These are phyloP conservation scores for Scaptomyza cyrtandrae DNA, from an alignment of 2,888 invertebrate species.

Conservation along the genomic window DNA sequence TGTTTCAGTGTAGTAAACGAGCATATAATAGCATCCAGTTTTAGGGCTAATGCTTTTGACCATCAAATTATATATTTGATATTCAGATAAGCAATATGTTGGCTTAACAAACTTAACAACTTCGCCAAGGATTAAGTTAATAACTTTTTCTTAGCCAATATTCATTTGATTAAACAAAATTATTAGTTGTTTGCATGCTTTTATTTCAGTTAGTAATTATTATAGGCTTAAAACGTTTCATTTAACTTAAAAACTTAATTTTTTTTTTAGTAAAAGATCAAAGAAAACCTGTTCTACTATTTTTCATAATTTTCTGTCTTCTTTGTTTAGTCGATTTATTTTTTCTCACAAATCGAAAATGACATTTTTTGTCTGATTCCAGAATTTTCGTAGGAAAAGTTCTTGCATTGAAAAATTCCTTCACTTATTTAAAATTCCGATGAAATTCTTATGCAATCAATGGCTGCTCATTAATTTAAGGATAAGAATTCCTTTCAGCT, in stretches of 20 bases:
- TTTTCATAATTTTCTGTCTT: not conserved
- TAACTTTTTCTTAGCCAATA: too few relatives aligned
- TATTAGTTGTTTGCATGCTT: too few relatives aligned
- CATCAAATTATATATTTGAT: slow-evolving; percentile 52
- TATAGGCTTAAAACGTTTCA: too few relatives aligned
- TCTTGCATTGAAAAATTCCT: not conserved
- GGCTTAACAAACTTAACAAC: not conserved
- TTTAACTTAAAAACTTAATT: too few relatives aligned
- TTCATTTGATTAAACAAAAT: too few relatives aligned
- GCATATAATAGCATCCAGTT: slow-evolving; percentile 45
- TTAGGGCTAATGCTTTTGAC: slow-evolving; percentile 47
- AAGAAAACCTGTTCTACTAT: too few relatives aligned
- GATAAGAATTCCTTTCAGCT: slow-evolving; percentile 9
- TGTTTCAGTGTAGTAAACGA: slow-evolving; percentile 32
- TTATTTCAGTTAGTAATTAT: too few relatives aligned
- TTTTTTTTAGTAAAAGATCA: too few relatives aligned
- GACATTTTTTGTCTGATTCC: not conserved
- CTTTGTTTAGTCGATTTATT: not conserved
- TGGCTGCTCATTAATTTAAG: slow-evolving; percentile 42
- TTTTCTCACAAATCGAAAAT: not conserved
- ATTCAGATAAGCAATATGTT: slow-evolving; percentile 30
- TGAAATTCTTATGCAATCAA: slow-evolving; percentile 27
- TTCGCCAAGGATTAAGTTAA: too few relatives aligned
- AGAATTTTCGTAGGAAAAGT: not conserved
- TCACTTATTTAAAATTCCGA: slow-evolving; percentile 2